These are phyloP conservation scores for Brevimyrus niger DNA, from an alignment of 2,113 vertebrate species.

Conservation along the genomic window DNA sequence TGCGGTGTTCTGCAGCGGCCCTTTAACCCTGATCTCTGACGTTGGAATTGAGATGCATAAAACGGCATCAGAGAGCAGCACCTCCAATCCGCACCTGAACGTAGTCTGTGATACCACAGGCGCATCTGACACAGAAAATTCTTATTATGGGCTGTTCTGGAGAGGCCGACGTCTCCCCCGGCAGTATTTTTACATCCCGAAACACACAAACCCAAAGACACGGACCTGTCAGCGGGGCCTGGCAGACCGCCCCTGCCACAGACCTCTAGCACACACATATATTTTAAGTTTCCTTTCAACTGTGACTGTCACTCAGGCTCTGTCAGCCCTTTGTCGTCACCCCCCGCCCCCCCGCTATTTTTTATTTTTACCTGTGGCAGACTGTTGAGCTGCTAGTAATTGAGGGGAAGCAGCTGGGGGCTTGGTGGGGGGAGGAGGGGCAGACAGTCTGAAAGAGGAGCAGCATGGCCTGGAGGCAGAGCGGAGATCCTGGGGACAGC, in stretches of 20 bases:
- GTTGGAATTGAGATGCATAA: neutral
- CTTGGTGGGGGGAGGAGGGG: neutral
- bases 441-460: neutral
- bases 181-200: neutral
- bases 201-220: neutral
- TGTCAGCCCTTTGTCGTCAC: neutral
- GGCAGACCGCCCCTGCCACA: neutral
- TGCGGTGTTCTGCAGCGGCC: neutral
- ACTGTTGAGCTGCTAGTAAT: neutral
- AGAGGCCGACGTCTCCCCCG: neutral
- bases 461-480: neutral
- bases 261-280: neutral
- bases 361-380: neutral
- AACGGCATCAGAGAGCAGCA: neutral
- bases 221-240: neutral
- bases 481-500: neutral
- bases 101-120: neutral
- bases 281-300: conserved; percentile 7
- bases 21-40: neutral
- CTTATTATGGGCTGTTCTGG: neutral
- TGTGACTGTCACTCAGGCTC: neutral
- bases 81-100: neutral
- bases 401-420: neutral
- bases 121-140: neutral
- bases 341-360: neutral